Base-by-base conservation (phyloP, 2,113 vertebrate species). In the Ochotona curzoniae region DNA sequence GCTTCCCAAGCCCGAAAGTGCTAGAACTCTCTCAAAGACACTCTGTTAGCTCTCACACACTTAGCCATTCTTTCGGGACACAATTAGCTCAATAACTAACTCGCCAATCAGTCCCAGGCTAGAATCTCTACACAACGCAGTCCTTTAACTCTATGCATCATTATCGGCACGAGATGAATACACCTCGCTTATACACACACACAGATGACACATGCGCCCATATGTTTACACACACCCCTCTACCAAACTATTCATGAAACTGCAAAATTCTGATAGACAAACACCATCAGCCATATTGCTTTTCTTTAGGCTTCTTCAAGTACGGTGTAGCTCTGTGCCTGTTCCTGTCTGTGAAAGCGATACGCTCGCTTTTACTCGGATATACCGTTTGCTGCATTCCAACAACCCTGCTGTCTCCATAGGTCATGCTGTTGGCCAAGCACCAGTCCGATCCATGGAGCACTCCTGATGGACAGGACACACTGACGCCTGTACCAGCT, bases 21-120 rank as follows among this genome's bases (percentile, higher is more conserved):
- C 69, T 67, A 79, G 28, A 57, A 13, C 54, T 44, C 18, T 83
- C 26, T 75, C 7, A 79, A 51, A 76, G 28, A 14, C 1, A 64
- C 8, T 47, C 11, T 78, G 26, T 74, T 83, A 81, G 13, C 20
- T 74, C 44, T 69, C 7, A 49, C 35, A 5, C 35, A 74, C 38
- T 82, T 94, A 57, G 4, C 17, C 54, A 95, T 5, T 74, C 25
- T 38, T 71, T 26, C 6, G 4, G 21, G 67, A 67, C 63, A 49
- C 70, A 86, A 30, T 93, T 89, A 74, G 17, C 21, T 78, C 30
- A 90, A 74, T 0, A 81, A 76, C 28, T 91, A 61, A 91, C 44
- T 90, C 28, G n/a, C 7, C 4, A 66, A 64, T 80, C 1, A 51
- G 32, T 88, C 54, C 96, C 32, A 94, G 10, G 79, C 49, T 66